Evolutionary conservation across 2,113 vertebrate genomes (phyloP).

Genomic region (Cricetomys ansorgei): DNA sequence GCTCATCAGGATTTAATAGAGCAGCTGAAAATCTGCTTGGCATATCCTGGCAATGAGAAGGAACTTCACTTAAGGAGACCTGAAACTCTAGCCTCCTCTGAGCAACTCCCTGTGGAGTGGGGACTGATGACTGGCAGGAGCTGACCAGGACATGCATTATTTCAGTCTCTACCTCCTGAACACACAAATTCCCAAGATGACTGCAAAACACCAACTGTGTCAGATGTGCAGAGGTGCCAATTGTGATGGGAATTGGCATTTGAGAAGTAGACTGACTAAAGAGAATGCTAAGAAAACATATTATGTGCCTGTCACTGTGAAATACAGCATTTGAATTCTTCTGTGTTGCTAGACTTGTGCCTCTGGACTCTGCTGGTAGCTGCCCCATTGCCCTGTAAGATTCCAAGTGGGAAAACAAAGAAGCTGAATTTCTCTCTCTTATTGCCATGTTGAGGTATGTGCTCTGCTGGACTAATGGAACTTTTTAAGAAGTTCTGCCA

Average conservation of each 20-base stretch:
- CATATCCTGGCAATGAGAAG: not conserved
- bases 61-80: slow-evolving; percentile 24
- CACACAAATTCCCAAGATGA: slow-evolving; percentile 42
- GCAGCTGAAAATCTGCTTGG: not conserved
- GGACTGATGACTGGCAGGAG: slow-evolving; percentile 38
- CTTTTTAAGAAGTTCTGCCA: slow-evolving; percentile 37
- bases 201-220: slow-evolving; percentile 13
- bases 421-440: not conserved
- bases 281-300: slow-evolving; percentile 37
- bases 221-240: slow-evolving; percentile 6
- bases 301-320: not conserved
- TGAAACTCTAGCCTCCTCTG: slow-evolving; percentile 2
- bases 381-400: slow-evolving; percentile 10
- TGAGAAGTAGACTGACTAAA: slow-evolving; percentile 44
- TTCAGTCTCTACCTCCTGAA: slow-evolving; percentile 10
- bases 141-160: slow-evolving; percentile 27
- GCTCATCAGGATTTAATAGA: not conserved
- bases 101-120: slow-evolving; percentile 12
- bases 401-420: slow-evolving; percentile 28
- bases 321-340: not conserved
- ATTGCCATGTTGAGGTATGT: not conserved
- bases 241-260: slow-evolving; percentile 46
- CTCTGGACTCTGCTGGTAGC: slow-evolving; percentile 8
- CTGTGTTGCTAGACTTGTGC: not conserved
- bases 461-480: not conserved